phyloP scores from a whole-genome alignment of 2,888 invertebrate species.

The Zygogramma bicolorata region DNA sequence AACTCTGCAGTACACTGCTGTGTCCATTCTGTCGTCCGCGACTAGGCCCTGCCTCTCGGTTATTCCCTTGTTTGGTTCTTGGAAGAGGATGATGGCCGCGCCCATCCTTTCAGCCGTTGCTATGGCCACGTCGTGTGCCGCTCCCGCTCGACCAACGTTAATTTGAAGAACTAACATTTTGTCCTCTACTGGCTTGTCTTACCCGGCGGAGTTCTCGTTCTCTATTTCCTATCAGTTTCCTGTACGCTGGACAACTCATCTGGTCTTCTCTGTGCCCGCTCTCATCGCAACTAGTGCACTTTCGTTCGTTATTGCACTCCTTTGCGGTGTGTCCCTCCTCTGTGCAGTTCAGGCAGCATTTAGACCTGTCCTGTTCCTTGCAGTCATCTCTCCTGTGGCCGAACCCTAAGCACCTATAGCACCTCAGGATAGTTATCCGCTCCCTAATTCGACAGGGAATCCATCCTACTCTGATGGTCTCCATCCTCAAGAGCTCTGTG shows the following conservation, averaged over 20 bases:
- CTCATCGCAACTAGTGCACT: not conserved
- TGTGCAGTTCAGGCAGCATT: not conserved
- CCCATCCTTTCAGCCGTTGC: not conserved
- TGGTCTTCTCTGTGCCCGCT: not conserved
- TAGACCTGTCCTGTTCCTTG: not conserved
- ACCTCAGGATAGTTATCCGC: not conserved
- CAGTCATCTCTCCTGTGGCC: not conserved
- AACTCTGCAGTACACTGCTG: not conserved
- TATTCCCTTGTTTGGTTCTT: not conserved
- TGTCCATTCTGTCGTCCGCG: not conserved
- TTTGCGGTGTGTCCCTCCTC: not conserved
- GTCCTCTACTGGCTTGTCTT: not conserved
- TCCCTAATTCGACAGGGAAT: not conserved
- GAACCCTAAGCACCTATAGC: not conserved
- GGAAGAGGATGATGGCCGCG: not conserved
- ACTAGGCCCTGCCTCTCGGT: not conserved
- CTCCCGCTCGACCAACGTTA: constrained; percentile 7
- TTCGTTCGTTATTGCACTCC: not conserved
- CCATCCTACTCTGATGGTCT: not conserved
- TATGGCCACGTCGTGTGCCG: not conserved
- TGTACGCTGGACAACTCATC: not conserved
- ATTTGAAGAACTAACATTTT: not conserved
- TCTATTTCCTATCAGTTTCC: not conserved
- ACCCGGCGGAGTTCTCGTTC: not conserved
- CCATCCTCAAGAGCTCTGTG: not conserved